Conservation (phyloP, 2,797 vertebrate genomes). For the Melanitta fusca region DNA sequence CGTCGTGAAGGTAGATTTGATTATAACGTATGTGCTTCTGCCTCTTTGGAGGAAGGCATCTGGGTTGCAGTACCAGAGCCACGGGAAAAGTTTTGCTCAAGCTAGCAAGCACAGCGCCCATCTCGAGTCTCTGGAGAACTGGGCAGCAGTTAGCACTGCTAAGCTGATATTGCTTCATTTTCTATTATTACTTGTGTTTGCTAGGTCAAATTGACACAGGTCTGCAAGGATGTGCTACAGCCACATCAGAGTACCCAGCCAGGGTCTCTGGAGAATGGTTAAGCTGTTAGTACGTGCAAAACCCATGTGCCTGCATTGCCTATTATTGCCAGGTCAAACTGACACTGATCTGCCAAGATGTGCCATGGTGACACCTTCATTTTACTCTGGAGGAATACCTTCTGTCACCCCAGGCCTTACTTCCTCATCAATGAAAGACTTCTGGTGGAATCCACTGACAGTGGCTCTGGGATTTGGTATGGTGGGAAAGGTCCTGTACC, state of each 20-base stretch:
- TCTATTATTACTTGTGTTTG: neutral
- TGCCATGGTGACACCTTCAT: neutral
- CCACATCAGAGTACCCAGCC: neutral
- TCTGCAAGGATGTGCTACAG: neutral
- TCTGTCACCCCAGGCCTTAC: neutral
- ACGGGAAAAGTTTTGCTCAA: neutral
- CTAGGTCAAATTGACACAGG: constrained; percentile 29
- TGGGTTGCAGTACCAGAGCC: neutral
- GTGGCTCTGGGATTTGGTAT: neutral
- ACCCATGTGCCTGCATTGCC: neutral
- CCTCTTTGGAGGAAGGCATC: neutral
- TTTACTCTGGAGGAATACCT: neutral
- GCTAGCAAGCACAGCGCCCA: neutral
- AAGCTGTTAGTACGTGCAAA: neutral
- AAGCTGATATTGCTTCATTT: neutral
- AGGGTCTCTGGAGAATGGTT: neutral
- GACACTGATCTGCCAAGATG: neutral
- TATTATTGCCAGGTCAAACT: constrained; percentile 30
- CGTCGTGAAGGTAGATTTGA: neutral
- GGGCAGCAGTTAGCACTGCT: neutral
- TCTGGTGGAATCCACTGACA: neutral
- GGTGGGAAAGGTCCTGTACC: neutral
- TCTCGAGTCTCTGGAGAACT: neutral
- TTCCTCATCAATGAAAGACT: neutral
- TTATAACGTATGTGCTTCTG: neutral